Base-by-base conservation (phyloP, 2,113 vertebrate genomes). In the Paraplagusia blochii region DNA sequence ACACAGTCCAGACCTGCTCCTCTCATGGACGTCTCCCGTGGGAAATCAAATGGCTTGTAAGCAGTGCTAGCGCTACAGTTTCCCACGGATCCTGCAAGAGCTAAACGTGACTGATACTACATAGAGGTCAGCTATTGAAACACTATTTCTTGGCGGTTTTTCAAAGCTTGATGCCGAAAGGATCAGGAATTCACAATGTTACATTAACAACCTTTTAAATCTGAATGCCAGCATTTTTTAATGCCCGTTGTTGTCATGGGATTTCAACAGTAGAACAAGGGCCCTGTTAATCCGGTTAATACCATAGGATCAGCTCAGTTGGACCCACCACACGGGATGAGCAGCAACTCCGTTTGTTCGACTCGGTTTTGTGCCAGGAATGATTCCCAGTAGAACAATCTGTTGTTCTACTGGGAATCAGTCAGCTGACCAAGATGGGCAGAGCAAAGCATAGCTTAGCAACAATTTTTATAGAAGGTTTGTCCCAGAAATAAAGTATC, bases 241-340 rank as follows among this genome's bases (percentile, higher is more conserved):
- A 83, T 53, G 64, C 73, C 38, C 48, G 38, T 74, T 80, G 42
- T 58, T 68, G 66, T 66, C 39, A 55, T 14, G 8, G 58, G 58
- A 51, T 59, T 53, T 52, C 73, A 71, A 73, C 61, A 67, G 68
- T 66, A 69, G 72, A 78, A 80, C 69, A 60, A 72, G 78, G 72
- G 16, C 53, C 74, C 45, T 0, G 59, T 55, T 89, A 87, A 89
- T 88, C 84, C 77, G 67, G 64, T 85, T 86, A 87, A 87, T 82
- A 77, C 75, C 81, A 83, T 80, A 76, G 81, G 78, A 82, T 89
- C 75, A 87, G 76, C 69, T 40, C 72, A 40, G 74, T 60, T 65
- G 72, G 82, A 80, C 66, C 69, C 74, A 69, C 63, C 76, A 63
- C 75, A 60, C 44, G 69, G 77, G 72, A 74, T 79, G 83, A 81